A percentile compares a stretch with the other conserved stretches of the same genome.
Evolutionary conservation across 2,888 invertebrate genomes (phyloP).

Genomic region (Rhagophthalmus giganteus): DNA sequence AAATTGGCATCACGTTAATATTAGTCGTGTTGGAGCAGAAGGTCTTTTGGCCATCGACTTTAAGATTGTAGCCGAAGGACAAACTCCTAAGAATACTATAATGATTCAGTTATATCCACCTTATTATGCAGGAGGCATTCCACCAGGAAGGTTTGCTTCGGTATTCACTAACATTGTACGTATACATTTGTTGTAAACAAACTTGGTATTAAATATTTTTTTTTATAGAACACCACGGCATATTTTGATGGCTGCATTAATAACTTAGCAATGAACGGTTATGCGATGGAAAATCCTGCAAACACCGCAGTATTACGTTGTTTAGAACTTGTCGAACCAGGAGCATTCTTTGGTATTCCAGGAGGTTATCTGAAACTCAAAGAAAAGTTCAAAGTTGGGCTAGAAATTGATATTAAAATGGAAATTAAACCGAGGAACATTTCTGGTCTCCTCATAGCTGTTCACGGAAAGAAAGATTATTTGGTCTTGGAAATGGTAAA

Average conservation of each 20-base stretch:
- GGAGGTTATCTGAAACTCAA: slow-evolving; percentile 73
- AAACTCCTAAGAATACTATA: slow-evolving; percentile 39
- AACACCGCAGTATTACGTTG: slow-evolving; percentile 74
- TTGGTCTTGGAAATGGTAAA: slow-evolving; percentile 85
- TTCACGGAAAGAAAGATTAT: slow-evolving; percentile 81
- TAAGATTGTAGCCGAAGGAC: slow-evolving; percentile 50
- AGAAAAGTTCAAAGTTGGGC: slow-evolving; percentile 78
- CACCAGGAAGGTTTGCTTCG: slow-evolving; percentile 54
- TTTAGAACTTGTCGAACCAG: slow-evolving; percentile 75
- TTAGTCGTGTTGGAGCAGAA: slow-evolving; percentile 64
- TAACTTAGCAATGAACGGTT: slow-evolving; percentile 72
- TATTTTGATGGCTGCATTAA: slow-evolving; percentile 85
- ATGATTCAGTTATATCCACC: slow-evolving; percentile 68
- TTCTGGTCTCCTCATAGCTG: slow-evolving; percentile 83
- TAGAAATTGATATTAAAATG: slow-evolving; percentile 76
- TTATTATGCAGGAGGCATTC: slow-evolving; percentile 82
- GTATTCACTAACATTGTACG: slow-evolving; percentile 51
- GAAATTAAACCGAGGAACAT: slow-evolving; percentile 84
- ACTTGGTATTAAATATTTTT: slow-evolving; percentile 10
- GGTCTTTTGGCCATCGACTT: slow-evolving; percentile 72
- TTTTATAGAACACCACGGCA: slow-evolving; percentile 54
- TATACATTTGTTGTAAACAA: neutral
- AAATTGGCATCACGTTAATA: slow-evolving; percentile 76
- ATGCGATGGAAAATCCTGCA: slow-evolving; percentile 64
- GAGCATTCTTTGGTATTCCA: slow-evolving; percentile 81